These are phyloP conservation scores for Oryzias celebensis DNA, from an alignment of 2,113 vertebrate genomes.

Conservation along the genomic window DNA sequence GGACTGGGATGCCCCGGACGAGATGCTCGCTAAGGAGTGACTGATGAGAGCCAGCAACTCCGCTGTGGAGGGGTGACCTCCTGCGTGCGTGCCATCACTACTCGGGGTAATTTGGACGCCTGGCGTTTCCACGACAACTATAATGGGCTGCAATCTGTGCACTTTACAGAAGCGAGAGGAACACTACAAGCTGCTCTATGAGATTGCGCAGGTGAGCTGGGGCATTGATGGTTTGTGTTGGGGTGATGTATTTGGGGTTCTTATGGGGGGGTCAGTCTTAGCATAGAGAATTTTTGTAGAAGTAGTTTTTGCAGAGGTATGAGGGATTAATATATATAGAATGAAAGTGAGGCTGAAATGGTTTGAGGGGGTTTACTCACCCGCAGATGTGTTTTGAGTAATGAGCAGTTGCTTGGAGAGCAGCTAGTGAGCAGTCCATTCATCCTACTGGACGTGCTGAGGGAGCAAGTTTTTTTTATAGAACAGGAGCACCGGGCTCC, in stretches of 20 bases:
- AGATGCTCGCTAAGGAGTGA: conserved; percentile 86
- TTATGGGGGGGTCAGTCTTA: conserved; percentile 25
- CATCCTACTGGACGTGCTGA: conserved; percentile 48
- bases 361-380: conserved; percentile 19
- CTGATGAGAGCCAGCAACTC: conserved; percentile 89
- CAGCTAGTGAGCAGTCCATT: conserved; percentile 46
- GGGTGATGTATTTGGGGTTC: conserved; percentile 28
- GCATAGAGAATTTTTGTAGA: neutral
- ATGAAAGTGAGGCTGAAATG: conserved; percentile 31
- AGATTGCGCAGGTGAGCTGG: conserved; percentile 97
- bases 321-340: conserved; percentile 14
- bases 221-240: conserved; percentile 13
- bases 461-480: conserved; percentile 38
- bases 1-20: conserved; percentile 72
- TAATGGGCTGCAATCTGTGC: conserved; percentile 99
- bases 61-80: conserved; percentile 90
- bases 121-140: conserved; percentile 82
- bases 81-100: conserved; percentile 83
- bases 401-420: conserved; percentile 51
- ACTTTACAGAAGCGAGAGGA: conserved; percentile 99
- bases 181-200: conserved; percentile 99
- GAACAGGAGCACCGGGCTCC: conserved; percentile 11
- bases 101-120: conserved; percentile 85
- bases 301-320: conserved; percentile 15
- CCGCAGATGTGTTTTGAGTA: conserved; percentile 56